phyloP scores from a whole-genome alignment of 92 coral and sea anemone species.

The Epizoanthus fatuus region DNA sequence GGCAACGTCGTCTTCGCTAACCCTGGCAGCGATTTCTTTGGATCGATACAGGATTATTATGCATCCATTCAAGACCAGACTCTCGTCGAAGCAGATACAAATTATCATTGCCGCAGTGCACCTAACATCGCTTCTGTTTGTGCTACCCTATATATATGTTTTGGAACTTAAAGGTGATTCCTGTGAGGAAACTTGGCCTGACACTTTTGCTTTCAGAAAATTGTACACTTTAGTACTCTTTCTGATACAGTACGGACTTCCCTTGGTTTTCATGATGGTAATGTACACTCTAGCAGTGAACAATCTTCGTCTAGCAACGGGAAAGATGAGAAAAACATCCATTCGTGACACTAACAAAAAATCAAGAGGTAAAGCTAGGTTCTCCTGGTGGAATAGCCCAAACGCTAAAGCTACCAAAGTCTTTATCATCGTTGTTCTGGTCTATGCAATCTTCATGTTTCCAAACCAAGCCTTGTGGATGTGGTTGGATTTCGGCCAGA shows the following conservation, averaged over 20 bases:
- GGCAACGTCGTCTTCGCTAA: conserved; percentile 88
- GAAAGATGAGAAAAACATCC: conserved; percentile 57
- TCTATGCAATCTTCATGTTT: conserved; percentile 72
- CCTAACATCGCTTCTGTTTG: conserved; percentile 57
- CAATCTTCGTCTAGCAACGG: conserved; percentile 72
- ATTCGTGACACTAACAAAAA: background rate
- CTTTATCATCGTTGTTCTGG: conserved; percentile 69
- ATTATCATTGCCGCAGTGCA: conserved; percentile 60
- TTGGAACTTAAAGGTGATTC: conserved; percentile 67
- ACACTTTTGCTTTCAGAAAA: conserved; percentile 66
- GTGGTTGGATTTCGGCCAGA: conserved; percentile 75
- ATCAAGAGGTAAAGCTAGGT: background rate
- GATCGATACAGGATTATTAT: conserved; percentile 92
- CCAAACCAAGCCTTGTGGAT: conserved; percentile 78
- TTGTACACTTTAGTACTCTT: conserved; percentile 83
- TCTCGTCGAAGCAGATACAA: conserved; percentile 75
- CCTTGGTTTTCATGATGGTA: conserved; percentile 79
- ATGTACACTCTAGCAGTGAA: conserved; percentile 84
- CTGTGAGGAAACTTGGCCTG: conserved; percentile 91
- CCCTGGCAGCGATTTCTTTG: conserved; percentile 86
- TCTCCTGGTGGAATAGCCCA: background rate
- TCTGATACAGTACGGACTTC: conserved; percentile 88
- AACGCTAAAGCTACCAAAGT: conserved; percentile 65
- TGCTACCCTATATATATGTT: conserved; percentile 78
- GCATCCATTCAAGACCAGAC: conserved; percentile 90